Conservation (phyloP, 35 echinoderm and acorn worm genomes). For the Amphiura filiformis region DNA sequence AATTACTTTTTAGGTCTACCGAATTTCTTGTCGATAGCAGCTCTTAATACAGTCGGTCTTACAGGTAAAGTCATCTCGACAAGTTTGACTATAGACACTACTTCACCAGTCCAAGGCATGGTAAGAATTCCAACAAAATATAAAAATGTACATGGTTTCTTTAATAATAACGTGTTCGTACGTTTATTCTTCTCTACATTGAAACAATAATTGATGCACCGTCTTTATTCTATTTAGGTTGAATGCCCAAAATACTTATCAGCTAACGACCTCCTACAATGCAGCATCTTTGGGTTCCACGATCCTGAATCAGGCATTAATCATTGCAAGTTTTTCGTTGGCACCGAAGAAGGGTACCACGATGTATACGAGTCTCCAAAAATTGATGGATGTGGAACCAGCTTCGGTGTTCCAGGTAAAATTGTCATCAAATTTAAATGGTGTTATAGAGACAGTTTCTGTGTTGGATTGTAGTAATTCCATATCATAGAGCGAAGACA, state of each 20-base stretch:
- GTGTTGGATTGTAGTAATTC: neutral
- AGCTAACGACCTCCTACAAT: neutral
- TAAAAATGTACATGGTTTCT: no score
- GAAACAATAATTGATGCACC: no score
- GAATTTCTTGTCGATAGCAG: slow-evolving; percentile 17
- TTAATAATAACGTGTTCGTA: no score
- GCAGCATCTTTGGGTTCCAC: slow-evolving; percentile 16
- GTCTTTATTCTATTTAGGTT: slow-evolving; percentile 4
- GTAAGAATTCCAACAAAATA: neutral
- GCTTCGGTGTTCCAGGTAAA: slow-evolving; percentile 13
- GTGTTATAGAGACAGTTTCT: neutral
- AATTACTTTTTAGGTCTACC: no score
- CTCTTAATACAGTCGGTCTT: slow-evolving; percentile 24
- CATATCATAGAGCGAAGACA: no score
- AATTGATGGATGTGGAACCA: neutral
- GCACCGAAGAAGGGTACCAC: neutral
- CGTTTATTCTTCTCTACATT: no score
- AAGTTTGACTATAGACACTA: slow-evolving; percentile 36
- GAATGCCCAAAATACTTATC: slow-evolving; percentile 17
- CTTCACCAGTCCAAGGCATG: slow-evolving; percentile 2
- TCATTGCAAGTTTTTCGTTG: neutral
- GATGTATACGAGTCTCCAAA: slow-evolving; percentile 5
- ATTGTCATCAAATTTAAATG: neutral
- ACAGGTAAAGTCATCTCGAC: neutral
- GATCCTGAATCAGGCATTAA: slow-evolving; percentile 40